phyloP scores from a whole-genome alignment of 35 echinoderm and acorn worm species.

The Diadema setosum region DNA sequence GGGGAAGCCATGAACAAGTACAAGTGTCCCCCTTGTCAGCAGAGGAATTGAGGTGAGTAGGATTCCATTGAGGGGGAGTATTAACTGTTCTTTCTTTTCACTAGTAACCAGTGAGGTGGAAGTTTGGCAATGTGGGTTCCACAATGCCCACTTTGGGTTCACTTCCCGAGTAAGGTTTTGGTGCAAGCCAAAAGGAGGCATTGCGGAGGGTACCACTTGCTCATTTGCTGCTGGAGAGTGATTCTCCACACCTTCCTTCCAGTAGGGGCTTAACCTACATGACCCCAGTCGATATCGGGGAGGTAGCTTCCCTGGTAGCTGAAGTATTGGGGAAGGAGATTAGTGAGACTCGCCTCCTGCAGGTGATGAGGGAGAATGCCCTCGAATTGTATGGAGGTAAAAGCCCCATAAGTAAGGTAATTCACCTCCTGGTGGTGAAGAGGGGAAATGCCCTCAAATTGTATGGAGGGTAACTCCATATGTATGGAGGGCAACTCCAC shows the following conservation, averaged over 20 bases:
- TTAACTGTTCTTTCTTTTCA: background rate
- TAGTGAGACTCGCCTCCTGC: background rate
- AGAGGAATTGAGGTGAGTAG: too few species aligned
- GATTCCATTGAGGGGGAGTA: too few species aligned
- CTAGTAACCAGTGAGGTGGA: background rate
- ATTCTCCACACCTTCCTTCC: background rate
- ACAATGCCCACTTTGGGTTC: background rate
- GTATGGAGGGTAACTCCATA: too few species aligned
- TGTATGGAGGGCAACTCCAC: too few species aligned
- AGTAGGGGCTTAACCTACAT: background rate
- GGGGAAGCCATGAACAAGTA: background rate
- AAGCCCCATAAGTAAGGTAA: too few species aligned
- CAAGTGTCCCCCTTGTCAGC: too few species aligned
- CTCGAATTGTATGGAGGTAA: background rate
- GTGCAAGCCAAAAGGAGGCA: background rate
- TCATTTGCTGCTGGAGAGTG: background rate
- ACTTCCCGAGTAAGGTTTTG: background rate
- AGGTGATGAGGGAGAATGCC: background rate
- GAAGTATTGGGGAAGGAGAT: background rate
- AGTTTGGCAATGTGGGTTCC: background rate
- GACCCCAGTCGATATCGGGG: background rate
- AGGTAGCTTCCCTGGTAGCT: background rate
- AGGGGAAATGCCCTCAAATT: too few species aligned
- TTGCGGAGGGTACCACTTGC: background rate
- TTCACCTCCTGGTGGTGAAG: too few species aligned